These are phyloP conservation scores for Thunnus thynnus DNA, from an alignment of 2,113 vertebrate genomes.

Conservation along the genomic window DNA sequence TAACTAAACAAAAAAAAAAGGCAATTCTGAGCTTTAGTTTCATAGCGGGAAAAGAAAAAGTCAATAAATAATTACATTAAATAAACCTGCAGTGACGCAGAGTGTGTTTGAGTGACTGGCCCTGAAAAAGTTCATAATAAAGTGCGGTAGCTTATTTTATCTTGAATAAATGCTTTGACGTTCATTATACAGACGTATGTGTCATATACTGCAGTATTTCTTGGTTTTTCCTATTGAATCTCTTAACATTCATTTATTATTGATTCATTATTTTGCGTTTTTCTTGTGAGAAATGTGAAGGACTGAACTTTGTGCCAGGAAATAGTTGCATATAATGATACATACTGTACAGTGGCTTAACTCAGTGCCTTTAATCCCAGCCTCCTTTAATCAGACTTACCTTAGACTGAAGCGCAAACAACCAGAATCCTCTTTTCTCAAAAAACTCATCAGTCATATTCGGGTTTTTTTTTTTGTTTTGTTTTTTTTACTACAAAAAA, in stretches of 20 bases:
- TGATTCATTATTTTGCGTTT: background rate
- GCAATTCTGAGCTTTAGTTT: no score
- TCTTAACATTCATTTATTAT: background rate
- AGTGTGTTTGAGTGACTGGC: no score
- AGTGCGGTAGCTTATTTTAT: no score
- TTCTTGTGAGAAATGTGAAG: background rate
- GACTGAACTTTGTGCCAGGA: constrained; percentile 21
- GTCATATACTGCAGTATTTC: no score
- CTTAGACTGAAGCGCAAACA: background rate
- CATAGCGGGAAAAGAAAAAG: no score
- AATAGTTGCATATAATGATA: background rate
- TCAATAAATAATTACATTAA: no score
- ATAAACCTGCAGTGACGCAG: no score
- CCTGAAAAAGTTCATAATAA: no score
- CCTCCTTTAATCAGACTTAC: background rate
- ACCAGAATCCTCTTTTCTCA: constrained; percentile 17
- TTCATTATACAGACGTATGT: no score
- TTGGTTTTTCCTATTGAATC: background rate
- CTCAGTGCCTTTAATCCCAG: no score
- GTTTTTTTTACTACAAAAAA: background rate
- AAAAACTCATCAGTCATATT: background rate
- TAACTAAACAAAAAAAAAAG: no score
- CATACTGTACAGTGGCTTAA: background rate
- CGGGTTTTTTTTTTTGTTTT: background rate
- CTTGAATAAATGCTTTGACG: no score